Base-by-base conservation (phyloP, 2,797 vertebrate species). In the Pseudochirops corinnae region DNA sequence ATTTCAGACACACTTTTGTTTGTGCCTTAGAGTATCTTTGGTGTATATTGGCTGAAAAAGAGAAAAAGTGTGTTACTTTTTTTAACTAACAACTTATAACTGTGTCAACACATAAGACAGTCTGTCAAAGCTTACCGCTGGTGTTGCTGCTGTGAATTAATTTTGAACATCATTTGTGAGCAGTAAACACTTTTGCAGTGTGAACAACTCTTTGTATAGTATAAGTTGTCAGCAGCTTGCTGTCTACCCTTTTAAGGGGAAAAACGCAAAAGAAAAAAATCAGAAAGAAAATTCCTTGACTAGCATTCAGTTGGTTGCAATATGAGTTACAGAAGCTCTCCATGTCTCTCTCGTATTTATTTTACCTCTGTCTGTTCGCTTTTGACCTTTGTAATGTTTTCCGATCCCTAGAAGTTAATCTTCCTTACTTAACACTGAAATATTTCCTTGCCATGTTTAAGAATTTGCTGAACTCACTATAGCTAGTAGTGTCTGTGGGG, bases 81-180 rank as follows among this genome's bases (percentile, higher is more conserved):
- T 98, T 98, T 98, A 97, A 98, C 98, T 98, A 98, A 98, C 98
- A 98, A 97, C 97, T 98, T 98, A 98, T 95, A 98, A 98, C 98
- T 98, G 97, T 99, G 98, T 99, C 98, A 99, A 98, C 98, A 99
- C 98, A 98, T 98, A 98, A 98, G 98, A 96, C 95, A 98, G 98
- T 98, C 98, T 99, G 98, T 99, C 98, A 98, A 98, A 98, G 98
- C 98, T 98, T 97, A 98, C 97, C 97, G 96, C 97, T 97, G 97
- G 98, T 98, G 98, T 98, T 98, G 98, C 98, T 98, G 98, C 98
- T 98, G 98, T 98, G 98, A 98, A 98, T 99, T 99, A 98, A 98
- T 98, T 98, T 98, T 98, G 98, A 98, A 98, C 97, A 95, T 98
- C 98, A 97, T 97, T 98, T 98, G 98, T 97, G 98, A 99, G 98